Conservation (phyloP, 2,888 invertebrate species). For the Gasteruption jaculator region DNA sequence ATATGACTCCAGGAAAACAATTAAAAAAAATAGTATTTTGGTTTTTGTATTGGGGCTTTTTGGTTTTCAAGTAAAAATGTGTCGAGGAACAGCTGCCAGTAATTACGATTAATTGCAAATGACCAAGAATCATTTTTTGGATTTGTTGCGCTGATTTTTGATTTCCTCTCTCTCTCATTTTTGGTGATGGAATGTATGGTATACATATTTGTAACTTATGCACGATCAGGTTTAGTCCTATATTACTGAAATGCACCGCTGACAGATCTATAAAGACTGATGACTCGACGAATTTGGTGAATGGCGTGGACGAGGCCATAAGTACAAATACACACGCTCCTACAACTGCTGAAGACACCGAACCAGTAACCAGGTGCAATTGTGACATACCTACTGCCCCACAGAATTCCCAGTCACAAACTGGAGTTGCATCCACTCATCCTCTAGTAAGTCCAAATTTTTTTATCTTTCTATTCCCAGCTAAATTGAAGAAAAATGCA, state of each 20-base stretch:
- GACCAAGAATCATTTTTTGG: no score
- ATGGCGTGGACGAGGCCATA: slow-evolving; percentile 46
- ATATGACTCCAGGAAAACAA: no score
- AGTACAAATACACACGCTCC: slow-evolving; percentile 45
- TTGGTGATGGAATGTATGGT: slow-evolving; percentile 23
- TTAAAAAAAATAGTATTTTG: no score
- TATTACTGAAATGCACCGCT: slow-evolving; percentile 54
- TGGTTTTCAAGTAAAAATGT: no score
- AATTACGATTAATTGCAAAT: no score
- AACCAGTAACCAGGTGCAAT: slow-evolving; percentile 46
- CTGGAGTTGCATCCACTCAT: slow-evolving; percentile 41
- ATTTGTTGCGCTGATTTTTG: no score
- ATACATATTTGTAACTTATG: slow-evolving; percentile 26
- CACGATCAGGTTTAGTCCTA: slow-evolving; percentile 35
- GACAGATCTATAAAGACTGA: slow-evolving; percentile 72
- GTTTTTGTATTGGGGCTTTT: no score
- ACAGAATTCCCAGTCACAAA: slow-evolving; percentile 45
- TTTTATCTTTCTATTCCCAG: slow-evolving; percentile 6
- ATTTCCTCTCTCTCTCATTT: no score
- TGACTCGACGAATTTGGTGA: slow-evolving; percentile 50
- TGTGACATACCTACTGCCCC: slow-evolving; percentile 44
- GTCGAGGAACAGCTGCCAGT: no score
- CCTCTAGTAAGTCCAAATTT: slow-evolving; percentile 41
- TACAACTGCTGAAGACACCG: slow-evolving; percentile 39
- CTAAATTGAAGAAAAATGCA: slow-evolving; percentile 7